phyloP scores from a whole-genome alignment of 2,113 vertebrate genomes.

The Oryzias javanicus region DNA sequence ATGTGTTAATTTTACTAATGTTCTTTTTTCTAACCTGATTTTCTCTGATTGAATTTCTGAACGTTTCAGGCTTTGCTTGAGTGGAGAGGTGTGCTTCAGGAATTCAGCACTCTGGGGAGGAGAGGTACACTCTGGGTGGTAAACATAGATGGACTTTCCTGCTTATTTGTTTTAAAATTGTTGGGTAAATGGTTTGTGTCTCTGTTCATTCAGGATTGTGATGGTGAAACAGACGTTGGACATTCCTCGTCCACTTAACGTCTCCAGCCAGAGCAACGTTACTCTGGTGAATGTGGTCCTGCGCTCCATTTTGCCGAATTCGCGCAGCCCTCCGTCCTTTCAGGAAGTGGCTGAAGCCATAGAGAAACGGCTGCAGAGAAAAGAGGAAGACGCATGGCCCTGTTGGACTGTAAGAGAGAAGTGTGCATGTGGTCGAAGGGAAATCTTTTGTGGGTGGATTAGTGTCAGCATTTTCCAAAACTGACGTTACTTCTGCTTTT shows the following conservation, averaged over 20 bases:
- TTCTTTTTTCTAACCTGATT: not conserved
- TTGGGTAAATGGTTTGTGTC: not conserved
- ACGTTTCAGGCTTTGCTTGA: constrained; percentile 61
- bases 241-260: constrained; percentile 11
- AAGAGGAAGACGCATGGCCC: constrained; percentile 53
- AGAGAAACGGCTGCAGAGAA: constrained; percentile 50
- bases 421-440: too few relatives aligned
- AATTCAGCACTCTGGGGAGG: constrained; percentile 57
- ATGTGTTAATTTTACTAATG: not conserved
- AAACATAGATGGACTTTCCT: not conserved
- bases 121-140: constrained; percentile 51
- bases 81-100: constrained; percentile 59
- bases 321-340: constrained; percentile 39
- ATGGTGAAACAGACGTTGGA: constrained; percentile 63
- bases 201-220: constrained; percentile 61
- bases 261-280: constrained; percentile 31
- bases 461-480: too few relatives aligned
- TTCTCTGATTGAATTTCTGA: not conserved
- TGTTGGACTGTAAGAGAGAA: constrained; percentile 70
- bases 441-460: too few relatives aligned
- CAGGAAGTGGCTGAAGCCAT: constrained; percentile 61
- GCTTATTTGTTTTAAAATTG: not conserved
- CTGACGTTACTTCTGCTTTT: too few relatives aligned
- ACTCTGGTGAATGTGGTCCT: constrained; percentile 69
- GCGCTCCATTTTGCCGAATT: constrained; percentile 62